Evolutionary conservation across 2,113 vertebrate genomes (phyloP).

Genomic region (Pluvialis apricaria): DNA sequence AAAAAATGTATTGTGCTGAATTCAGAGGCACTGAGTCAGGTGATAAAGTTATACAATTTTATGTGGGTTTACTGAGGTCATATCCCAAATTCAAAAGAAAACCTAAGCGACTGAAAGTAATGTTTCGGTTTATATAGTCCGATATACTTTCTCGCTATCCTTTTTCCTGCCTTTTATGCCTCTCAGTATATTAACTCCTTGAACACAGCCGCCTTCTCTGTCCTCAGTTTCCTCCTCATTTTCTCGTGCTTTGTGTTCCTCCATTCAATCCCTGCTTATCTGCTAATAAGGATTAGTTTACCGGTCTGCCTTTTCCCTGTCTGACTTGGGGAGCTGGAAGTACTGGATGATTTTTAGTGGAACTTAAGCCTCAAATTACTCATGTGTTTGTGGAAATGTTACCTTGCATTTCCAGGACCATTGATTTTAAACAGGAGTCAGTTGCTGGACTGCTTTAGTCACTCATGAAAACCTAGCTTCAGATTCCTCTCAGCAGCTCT

Average conservation of each 20-base stretch:
- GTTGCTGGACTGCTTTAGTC: background rate
- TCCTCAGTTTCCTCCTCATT: background rate
- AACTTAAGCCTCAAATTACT: constrained; percentile 28
- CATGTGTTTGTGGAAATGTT: constrained; percentile 13
- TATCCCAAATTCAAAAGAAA: constrained; percentile 13
- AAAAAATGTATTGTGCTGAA: background rate
- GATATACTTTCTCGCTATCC: background rate
- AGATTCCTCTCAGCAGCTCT: constrained; percentile 11
- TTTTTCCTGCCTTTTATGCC: background rate
- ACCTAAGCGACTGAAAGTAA: background rate
- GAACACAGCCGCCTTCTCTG: background rate
- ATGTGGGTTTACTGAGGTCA: background rate
- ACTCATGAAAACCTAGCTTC: constrained; percentile 19
- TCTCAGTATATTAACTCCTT: background rate
- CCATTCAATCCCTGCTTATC: background rate
- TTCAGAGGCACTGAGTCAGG: background rate
- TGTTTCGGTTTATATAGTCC: background rate
- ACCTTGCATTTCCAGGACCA: constrained; percentile 18
- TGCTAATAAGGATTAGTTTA: background rate
- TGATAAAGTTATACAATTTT: background rate
- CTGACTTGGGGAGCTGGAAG: background rate
- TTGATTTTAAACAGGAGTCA: constrained; percentile 34
- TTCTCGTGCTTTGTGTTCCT: background rate
- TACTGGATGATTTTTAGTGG: background rate
- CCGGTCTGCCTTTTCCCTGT: background rate